Percentiles rank a stretch among this genome's conserved stretches.
These are phyloP conservation scores for Chrysodeixis includens DNA, from an alignment of 2,888 invertebrate species.

Conservation along the genomic window DNA sequence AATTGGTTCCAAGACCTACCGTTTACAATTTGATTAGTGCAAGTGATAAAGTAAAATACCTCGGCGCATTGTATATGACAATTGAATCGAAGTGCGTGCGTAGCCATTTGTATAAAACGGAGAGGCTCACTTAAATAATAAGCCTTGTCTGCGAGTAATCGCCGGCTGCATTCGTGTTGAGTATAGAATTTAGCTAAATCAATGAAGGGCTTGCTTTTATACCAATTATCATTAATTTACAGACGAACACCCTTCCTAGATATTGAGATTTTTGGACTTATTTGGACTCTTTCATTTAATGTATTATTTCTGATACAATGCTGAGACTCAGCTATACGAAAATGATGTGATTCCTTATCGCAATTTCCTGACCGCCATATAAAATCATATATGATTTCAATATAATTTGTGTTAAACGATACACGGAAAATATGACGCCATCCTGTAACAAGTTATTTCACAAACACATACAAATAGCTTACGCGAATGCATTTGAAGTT, in stretches of 20 bases:
- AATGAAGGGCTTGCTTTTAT: too few species aligned
- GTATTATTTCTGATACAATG: too few species aligned
- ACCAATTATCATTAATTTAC: too few species aligned
- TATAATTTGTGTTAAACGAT: background rate
- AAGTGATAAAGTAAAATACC: constrained; percentile 1
- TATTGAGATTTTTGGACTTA: too few species aligned
- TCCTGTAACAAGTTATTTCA: background rate
- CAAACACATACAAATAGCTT: background rate
- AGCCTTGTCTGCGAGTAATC: background rate
- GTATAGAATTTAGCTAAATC: background rate
- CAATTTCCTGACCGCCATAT: background rate
- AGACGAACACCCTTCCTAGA: too few species aligned
- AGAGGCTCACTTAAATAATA: constrained; percentile 12
- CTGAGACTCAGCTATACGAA: too few species aligned
- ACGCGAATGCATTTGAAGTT: background rate
- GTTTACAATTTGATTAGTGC: constrained; percentile 11
- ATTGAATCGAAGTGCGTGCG: constrained; percentile 12
- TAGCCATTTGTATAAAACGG: background rate
- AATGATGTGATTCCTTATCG: too few species aligned
- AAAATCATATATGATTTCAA: background rate
- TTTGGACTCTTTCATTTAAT: too few species aligned
- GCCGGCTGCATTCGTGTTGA: background rate
- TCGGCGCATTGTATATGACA: constrained; percentile 7
- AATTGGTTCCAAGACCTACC: constrained; percentile 8
- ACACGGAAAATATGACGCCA: background rate